phyloP scores from a whole-genome alignment of 2,113 vertebrate species.

The Petroica traversi region DNA sequence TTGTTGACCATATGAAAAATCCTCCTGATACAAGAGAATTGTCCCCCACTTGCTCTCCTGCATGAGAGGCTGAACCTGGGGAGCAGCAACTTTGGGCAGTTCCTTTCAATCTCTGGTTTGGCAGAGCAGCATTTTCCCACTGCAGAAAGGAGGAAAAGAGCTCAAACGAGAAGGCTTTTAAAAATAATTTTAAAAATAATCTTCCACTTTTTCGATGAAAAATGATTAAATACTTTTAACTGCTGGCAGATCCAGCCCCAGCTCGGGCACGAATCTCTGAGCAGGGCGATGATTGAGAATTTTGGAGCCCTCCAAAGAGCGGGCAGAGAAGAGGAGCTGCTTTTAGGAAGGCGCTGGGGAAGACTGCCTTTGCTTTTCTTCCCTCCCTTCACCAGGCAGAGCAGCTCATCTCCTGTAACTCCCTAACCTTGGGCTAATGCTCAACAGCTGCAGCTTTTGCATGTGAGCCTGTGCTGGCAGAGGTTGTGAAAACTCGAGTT shows the following conservation, averaged over 20 bases:
- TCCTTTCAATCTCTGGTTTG: background rate
- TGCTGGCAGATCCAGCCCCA: background rate
- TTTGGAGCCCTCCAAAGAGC: background rate
- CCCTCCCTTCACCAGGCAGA: background rate
- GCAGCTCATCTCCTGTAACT: background rate
- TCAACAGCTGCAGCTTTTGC: slow-evolving; percentile 40
- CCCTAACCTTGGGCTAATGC: background rate
- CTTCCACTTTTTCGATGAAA: background rate
- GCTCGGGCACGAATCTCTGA: background rate
- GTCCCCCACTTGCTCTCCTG: background rate
- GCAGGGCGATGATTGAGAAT: background rate
- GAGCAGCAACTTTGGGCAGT: background rate
- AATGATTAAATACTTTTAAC: background rate
- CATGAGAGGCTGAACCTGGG: background rate
- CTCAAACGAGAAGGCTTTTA: background rate
- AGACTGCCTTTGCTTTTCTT: background rate
- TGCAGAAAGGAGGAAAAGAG: background rate
- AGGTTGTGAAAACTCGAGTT: background rate
- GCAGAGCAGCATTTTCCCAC: background rate
- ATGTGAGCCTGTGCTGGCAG: slow-evolving; percentile 38
- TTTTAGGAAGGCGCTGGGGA: background rate
- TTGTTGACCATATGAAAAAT: background rate
- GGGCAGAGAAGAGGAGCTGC: background rate
- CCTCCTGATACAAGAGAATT: rapidly evolving
- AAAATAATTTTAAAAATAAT: background rate